Evolutionary conservation across 1,140 invertebrate species (phyloP), one percentile per base, ranked within the genome.

Genomic region (Heliconius congener): DNA sequence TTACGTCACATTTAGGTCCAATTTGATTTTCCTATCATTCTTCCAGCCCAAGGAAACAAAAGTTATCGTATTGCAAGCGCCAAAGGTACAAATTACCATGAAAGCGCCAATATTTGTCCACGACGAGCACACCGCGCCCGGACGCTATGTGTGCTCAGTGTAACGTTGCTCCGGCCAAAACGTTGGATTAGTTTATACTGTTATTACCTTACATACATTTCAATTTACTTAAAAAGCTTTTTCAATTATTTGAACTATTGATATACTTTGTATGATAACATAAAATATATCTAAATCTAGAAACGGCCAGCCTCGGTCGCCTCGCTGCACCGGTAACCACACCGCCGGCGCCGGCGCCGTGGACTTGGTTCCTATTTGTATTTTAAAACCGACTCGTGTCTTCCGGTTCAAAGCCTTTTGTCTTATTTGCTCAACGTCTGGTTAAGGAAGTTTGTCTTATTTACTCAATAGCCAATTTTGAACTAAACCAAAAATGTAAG

Each of bases 341-440:
- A 85, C 86, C 84, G 85, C 72, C 86, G 87, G 87, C 90, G 88
- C 86, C 86, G 90, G 85, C 88, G 87, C 86, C 85, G 85, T 81
- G 74, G 66, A 76, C 84, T 83, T 76, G 84, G 71, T 79, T 81
- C 84, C 84, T 90, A 84, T 90, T 87, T 91, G 88, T 86, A 84
- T 84, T 86, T 88, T 86, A 88, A 86, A 84, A 83, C 71, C 84
- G 81, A 80, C 81, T 52, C 77, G 75, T 81, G 81, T 86, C 82
- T 88, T 89, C 90, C 90, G 88, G 86, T 86, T 87, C 85, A 84
- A 85, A 83, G 85, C 83, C 82, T 84, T 84, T 76, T 72, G 73
- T 78, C 71, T 73, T 89, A 82, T 87, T 87, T 88, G 75, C 80
- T 82, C 80, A 30, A 73, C 73, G 60, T 76, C 81, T 80, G 71